These are phyloP conservation scores for Arctocebus calabarensis DNA, from an alignment of 2,797 vertebrate genomes.

Conservation along the genomic window DNA sequence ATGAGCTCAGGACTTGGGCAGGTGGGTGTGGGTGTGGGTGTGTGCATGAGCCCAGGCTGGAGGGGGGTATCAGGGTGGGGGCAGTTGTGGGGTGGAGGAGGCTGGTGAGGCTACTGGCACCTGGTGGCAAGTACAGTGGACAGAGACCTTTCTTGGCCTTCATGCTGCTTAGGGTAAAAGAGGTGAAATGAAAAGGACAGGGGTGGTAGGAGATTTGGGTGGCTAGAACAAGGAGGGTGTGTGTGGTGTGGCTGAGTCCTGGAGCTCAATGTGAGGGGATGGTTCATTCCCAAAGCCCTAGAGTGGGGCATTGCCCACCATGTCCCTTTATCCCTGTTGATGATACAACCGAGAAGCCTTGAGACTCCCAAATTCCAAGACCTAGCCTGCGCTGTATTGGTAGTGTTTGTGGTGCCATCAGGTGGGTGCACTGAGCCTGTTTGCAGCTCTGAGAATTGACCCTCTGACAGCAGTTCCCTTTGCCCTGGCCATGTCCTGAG, in stretches of 20 bases:
- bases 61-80: background rate
- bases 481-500: background rate
- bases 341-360: background rate
- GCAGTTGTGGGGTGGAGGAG: background rate
- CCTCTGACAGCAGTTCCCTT: background rate
- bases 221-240: background rate
- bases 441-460: background rate
- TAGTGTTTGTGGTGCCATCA: background rate
- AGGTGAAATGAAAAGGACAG: accelerated
- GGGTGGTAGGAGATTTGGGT: accelerated
- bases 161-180: background rate
- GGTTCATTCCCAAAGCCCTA: too few relatives aligned
- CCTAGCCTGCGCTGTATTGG: accelerated
- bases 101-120: background rate
- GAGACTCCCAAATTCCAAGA: background rate
- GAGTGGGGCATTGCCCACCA: background rate
- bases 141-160: background rate
- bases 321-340: too few relatives aligned
- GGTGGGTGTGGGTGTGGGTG: background rate
- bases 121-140: accelerated
- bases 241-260: background rate
- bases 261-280: background rate
- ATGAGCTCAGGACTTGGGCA: background rate
- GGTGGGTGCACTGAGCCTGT: background rate
- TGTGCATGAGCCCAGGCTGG: background rate